Evolutionary conservation across 2,113 vertebrate species (phyloP).

Genomic region (Bucco capensis): DNA sequence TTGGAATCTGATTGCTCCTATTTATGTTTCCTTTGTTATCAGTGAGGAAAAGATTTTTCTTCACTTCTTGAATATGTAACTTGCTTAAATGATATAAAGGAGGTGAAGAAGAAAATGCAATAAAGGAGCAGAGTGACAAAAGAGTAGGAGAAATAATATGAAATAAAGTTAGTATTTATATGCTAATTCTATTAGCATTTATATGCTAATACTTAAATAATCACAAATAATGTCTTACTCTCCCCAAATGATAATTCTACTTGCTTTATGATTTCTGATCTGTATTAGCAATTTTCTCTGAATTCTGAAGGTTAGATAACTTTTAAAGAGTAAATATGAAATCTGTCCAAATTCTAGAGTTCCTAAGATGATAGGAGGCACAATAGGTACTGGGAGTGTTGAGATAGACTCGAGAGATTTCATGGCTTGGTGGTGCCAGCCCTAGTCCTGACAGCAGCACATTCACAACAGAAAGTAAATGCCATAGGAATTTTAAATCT

Average conservation of each 20-base stretch:
- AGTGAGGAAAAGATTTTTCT: not conserved
- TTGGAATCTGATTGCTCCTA: not conserved
- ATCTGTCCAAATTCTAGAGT: not conserved
- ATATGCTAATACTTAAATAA: not conserved
- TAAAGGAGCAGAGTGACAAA: not conserved
- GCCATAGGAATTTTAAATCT: too few species aligned
- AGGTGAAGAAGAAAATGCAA: not conserved
- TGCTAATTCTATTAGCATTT: slow-evolving; percentile 22
- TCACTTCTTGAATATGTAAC: not conserved
- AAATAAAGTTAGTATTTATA: slow-evolving; percentile 20
- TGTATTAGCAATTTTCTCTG: not conserved
- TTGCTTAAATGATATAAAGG: not conserved
- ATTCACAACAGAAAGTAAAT: not conserved
- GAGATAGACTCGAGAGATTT: not conserved
- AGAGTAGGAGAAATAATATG: not conserved
- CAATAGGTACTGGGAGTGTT: not conserved
- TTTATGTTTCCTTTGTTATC: not conserved
- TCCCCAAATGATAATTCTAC: not conserved
- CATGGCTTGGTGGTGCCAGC: not conserved
- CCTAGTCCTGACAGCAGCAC: not conserved
- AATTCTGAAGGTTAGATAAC: not conserved
- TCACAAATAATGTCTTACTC: not conserved
- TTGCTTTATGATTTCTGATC: not conserved
- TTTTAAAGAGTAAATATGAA: not conserved
- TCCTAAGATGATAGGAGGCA: fast-evolving